Base-by-base conservation (phyloP, 2,113 vertebrate species). In the Scomber japonicus region DNA sequence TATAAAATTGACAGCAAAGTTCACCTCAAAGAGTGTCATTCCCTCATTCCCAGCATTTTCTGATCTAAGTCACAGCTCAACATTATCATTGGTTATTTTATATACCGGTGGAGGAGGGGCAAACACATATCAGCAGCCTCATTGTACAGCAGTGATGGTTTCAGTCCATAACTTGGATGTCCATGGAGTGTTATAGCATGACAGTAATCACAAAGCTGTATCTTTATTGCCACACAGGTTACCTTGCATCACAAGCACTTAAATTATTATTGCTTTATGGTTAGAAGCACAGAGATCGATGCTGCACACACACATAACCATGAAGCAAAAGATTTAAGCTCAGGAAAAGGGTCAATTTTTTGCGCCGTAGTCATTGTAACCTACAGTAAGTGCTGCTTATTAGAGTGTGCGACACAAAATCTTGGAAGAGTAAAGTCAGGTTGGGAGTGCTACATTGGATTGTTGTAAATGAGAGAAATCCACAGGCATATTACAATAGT, bases 241-340 rank as follows among this genome's bases (percentile, higher is more conserved):
- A 92, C 87, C 83, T 92, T 90, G 90, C 74, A 74, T 91, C 80
- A 91, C 86, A 86, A 93, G 88, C 89, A 86, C 84, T 90, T 84
- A 86, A 91, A 93, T 91, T 75, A 17, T 92, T 93, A 94, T 94
- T 94, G 92, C 92, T 94, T 93, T 91, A 92, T 92, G 93, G 88
- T 89, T 83, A 85, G 85, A 93, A 94, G 93, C 91, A 85, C 79
- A 70, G 69, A 82, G 83, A 75, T 87, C 72, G 59, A 89, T 86
- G 82, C 89, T 89, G 84, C 84, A 86, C 81, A 85, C 75, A 87
- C 79, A 82, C 60, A 57, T 79, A 88, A 93, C 89, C 89, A 86
- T 87, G 76, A 93, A 92, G 88, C 88, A 74, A 63, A 91, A 82
- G 84, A 91, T 90, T 93, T 92, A 85, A 87, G 80, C 70, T 64